Evolutionary conservation across 2,888 invertebrate genomes (phyloP).

Genomic region (Catocala fraxini): DNA sequence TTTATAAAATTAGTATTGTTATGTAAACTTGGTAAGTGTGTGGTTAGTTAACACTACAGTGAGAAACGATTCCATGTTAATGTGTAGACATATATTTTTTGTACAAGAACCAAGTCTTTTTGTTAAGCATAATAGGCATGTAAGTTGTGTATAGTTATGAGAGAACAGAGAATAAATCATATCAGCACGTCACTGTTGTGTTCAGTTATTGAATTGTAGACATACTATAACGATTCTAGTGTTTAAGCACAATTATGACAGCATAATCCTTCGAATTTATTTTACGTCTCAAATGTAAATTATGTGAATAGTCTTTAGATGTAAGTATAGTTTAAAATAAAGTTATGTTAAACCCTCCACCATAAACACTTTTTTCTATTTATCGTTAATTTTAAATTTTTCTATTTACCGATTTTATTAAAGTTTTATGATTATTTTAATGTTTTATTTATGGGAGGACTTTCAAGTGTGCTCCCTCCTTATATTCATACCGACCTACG

Average conservation of each 20-base stretch:
- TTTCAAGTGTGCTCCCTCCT: slow-evolving; percentile 29
- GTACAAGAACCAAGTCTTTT: slow-evolving; percentile 4
- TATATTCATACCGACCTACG: slow-evolving; percentile 40
- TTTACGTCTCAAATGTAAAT: slow-evolving; percentile 53
- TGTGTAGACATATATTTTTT: not conserved
- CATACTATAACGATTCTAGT: slow-evolving; percentile 11
- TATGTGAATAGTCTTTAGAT: slow-evolving; percentile 45
- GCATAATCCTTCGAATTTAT: slow-evolving; percentile 56
- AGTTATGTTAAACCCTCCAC: slow-evolving; percentile 7
- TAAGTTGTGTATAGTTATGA: slow-evolving; percentile 15
- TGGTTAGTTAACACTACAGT: slow-evolving; percentile 1
- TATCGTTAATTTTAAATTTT: slow-evolving; percentile 34
- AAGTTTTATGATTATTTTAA: slow-evolving; percentile 37
- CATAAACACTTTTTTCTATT: slow-evolving; percentile 18
- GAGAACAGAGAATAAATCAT: slow-evolving; percentile 30
- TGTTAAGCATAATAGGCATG: slow-evolving; percentile 10
- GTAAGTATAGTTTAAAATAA: slow-evolving; percentile 34
- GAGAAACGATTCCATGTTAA: not conserved
- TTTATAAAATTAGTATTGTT: too few relatives aligned
- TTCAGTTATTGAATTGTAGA: slow-evolving; percentile 15
- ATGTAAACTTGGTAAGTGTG: too few relatives aligned
- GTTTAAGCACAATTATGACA: slow-evolving; percentile 42
- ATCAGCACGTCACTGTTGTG: slow-evolving; percentile 28
- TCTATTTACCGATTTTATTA: slow-evolving; percentile 38
- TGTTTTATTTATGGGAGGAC: slow-evolving; percentile 38